Conservation (phyloP, 2,888 invertebrate species). For the Ophraella communa region DNA sequence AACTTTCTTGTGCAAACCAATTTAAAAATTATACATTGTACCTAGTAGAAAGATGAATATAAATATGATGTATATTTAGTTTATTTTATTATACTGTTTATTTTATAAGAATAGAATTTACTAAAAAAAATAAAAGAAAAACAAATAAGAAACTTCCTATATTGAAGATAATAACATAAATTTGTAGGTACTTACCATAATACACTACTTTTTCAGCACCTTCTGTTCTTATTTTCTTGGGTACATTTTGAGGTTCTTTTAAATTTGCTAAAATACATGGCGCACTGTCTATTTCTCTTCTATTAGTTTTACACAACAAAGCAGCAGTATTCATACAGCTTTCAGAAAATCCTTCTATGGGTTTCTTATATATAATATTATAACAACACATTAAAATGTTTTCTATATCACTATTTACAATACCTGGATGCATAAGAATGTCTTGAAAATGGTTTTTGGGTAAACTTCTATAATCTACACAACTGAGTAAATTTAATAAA, state of each 20-base stretch:
- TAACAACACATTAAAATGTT: conserved; percentile 46
- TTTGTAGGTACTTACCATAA: conserved; percentile 40
- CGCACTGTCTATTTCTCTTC: conserved; percentile 28
- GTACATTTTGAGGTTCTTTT: conserved; percentile 9
- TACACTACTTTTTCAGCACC: conserved; percentile 24
- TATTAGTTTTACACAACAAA: conserved; percentile 30
- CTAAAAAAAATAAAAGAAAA: too few relatives aligned
- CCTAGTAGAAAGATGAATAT: background rate
- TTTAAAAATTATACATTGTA: too few relatives aligned
- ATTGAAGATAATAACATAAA: too few relatives aligned
- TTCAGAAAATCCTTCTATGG: conserved; percentile 30
- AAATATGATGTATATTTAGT: too few relatives aligned
- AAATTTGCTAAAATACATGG: conserved; percentile 41
- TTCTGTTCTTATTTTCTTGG: background rate
- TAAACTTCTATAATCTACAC: conserved; percentile 50
- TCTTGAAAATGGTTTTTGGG: conserved; percentile 45
- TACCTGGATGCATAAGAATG: conserved; percentile 49
- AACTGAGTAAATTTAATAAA: conserved; percentile 50
- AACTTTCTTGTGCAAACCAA: background rate
- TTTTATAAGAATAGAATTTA: background rate
- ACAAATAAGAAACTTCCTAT: too few relatives aligned
- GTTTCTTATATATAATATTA: conserved; percentile 35
- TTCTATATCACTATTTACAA: conserved; percentile 43
- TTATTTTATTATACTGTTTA: background rate
- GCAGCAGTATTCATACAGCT: conserved; percentile 31